Evolutionary conservation across 2,113 vertebrate species (phyloP).

Genomic region (Notarius lentiginosus): DNA sequence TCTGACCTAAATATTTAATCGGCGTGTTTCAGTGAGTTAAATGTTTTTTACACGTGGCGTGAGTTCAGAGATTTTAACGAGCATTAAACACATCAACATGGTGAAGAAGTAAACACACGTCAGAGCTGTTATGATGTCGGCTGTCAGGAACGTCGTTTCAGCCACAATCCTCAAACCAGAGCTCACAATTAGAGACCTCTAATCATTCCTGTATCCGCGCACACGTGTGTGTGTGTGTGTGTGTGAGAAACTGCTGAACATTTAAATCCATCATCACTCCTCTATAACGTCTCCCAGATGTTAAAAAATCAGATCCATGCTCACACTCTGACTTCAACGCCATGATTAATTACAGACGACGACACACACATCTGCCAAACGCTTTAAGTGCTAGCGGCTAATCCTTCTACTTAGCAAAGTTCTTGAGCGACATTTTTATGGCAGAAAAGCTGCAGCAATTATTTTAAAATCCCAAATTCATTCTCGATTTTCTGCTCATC

Average conservation of each 20-base stretch:
- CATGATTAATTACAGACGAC: constrained; percentile 49
- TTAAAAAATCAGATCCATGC: constrained; percentile 48
- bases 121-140: neutral
- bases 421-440: neutral
- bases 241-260: constrained; percentile 41
- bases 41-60: neutral
- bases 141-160: neutral
- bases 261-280: constrained; percentile 47
- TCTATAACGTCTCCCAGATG: constrained; percentile 53
- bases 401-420: constrained; percentile 17
- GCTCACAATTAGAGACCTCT: constrained; percentile 35
- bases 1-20: neutral
- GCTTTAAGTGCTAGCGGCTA: constrained; percentile 4
- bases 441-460: neutral
- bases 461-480: neutral
- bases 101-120: constrained; percentile 1
- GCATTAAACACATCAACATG: neutral
- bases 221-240: constrained; percentile 25
- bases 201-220: constrained; percentile 30
- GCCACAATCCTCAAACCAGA: constrained; percentile 30
- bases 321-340: constrained; percentile 41
- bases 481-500: neutral
- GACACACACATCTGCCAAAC: constrained; percentile 22
- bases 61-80: constrained; percentile 4
- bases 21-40: neutral